These are phyloP conservation scores for Origma solitaria DNA, from an alignment of 2,113 vertebrate species.

Conservation along the genomic window DNA sequence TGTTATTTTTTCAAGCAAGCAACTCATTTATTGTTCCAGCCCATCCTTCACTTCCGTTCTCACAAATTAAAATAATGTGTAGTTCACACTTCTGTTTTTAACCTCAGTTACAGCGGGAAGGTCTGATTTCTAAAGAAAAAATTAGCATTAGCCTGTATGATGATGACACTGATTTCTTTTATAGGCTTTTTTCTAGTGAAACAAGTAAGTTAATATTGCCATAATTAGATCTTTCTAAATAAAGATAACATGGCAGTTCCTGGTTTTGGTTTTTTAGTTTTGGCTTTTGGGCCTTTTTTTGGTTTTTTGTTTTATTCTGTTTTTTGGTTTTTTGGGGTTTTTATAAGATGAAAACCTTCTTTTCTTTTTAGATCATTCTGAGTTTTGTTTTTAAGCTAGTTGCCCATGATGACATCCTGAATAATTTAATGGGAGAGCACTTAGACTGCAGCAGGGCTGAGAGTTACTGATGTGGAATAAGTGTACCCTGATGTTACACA, in stretches of 20 bases:
- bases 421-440: conserved; percentile 16
- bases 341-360: background rate
- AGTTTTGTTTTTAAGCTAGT: background rate
- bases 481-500: background rate
- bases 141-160: background rate
- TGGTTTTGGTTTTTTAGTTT: background rate
- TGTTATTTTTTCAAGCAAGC: conserved; percentile 33
- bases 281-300: too few species aligned
- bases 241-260: background rate
- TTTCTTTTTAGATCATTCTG: conserved; percentile 12
- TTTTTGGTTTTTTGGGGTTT: background rate
- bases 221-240: background rate
- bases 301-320: background rate
- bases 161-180: conserved; percentile 15
- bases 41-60: conserved; percentile 11
- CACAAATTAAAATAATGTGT: conserved; percentile 1
- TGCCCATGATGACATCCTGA: background rate
- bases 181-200: background rate
- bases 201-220: background rate
- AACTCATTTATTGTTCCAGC: conserved; percentile 35
- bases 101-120: background rate
- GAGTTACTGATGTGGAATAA: background rate
- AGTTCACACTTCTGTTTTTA: conserved; percentile 30
- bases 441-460: background rate
- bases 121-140: conserved; percentile 24